Conservation (phyloP, 2,888 invertebrate genomes). For the Pandemis heparana region DNA sequence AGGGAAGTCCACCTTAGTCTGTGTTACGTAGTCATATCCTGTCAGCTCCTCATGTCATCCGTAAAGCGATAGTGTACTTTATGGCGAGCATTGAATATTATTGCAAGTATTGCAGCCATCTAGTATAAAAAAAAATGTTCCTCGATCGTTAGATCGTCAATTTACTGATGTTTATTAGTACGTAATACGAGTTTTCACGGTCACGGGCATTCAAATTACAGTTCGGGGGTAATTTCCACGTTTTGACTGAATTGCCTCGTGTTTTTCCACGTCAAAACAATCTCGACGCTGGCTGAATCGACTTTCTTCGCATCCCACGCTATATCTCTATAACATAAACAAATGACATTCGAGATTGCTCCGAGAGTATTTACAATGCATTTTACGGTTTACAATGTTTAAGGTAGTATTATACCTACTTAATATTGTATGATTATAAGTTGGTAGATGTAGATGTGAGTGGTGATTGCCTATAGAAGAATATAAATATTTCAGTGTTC, state of each 20-base stretch:
- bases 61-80: no score
- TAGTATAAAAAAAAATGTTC: no score
- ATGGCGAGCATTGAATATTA: no score
- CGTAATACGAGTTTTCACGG: neutral
- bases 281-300: neutral
- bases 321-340: neutral
- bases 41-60: no score
- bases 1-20: no score
- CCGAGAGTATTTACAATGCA: neutral
- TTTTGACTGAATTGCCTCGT: neutral
- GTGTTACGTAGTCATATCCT: no score
- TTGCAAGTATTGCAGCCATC: no score
- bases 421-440: no score
- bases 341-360: neutral
- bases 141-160: no score
- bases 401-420: neutral
- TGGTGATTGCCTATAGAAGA: no score
- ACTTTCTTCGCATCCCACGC: neutral
- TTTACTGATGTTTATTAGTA: neutral
- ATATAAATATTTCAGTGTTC: no score
- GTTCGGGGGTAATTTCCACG: neutral
- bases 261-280: slow-evolving; percentile 2
- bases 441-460: no score
- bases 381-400: neutral
- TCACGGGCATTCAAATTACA: neutral